Evolutionary conservation across 2,888 invertebrate genomes (phyloP), one percentile per base, ranked within the genome.

Genomic region (Corbicula japonica): DNA sequence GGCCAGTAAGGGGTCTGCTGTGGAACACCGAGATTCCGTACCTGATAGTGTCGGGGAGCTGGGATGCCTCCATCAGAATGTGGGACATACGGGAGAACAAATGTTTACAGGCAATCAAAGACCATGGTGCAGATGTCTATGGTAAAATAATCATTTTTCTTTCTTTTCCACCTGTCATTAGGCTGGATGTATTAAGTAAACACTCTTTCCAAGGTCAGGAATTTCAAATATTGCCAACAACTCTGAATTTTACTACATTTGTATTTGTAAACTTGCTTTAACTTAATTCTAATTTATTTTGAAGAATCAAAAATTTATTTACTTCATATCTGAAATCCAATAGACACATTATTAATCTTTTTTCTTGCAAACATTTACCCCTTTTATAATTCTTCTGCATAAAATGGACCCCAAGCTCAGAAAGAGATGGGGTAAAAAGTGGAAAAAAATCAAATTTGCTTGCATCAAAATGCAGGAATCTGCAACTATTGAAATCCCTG

Each of bases 71-170:
- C 4, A 93, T 94, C 23, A 86, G 93, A 18, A 89, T 94, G 41
- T 94, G 94, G 94, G 94, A 94, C 86, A 89, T 91, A 2, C 84
- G 93, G 32, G 92, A 93, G 81, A 32, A 34, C 23, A 90, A 89
- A 3, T 94, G 93, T 82, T 79, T 94, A 12, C 92, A 92, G 72
- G 89, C 89, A 2, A 84, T 93, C 12, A 76, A 89, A 28, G 94
- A 94, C 76, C 94, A 94, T 86, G 94, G 94, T 15, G 94, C 93
- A 54, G 94, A 94, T 88, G 93, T 94, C 12, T 94, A 94, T 87
- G 94, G 94, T 94, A 83, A 77, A 87, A 30, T 56, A 26, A 18
- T 30, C n/a, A 52, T 26, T n/a, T n/a, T n/a, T n/a, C n/a, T n/a
- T n/a, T n/a, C n/a, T n/a, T n/a, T n/a, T n/a, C n/a, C n/a, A n/a